These are phyloP conservation scores for Drosophila asahinai DNA, from an alignment of 1,140 invertebrate genomes.

Conservation along the genomic window DNA sequence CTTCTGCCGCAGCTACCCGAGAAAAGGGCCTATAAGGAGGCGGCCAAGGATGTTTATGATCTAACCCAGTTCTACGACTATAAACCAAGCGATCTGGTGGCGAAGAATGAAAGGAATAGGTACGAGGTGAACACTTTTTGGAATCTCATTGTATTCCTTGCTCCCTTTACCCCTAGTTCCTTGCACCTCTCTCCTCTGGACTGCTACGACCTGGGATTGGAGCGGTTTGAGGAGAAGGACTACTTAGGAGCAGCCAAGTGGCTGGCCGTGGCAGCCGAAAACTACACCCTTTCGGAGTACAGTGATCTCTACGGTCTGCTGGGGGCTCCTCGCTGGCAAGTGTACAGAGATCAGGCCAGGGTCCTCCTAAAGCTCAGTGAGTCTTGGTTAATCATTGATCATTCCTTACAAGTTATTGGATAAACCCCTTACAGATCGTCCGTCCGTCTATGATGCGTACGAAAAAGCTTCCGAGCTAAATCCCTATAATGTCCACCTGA, in stretches of 20 bases:
- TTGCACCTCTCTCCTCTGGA: constrained; percentile 42
- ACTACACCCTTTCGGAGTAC: constrained; percentile 24
- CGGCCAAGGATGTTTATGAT: constrained; percentile 13
- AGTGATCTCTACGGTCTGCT: constrained; percentile 22
- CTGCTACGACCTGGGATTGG: constrained; percentile 52
- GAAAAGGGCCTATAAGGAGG: not conserved
- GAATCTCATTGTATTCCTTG: no score
- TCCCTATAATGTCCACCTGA: constrained; percentile 27
- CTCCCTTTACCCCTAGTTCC: not conserved
- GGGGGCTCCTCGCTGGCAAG: constrained; percentile 32
- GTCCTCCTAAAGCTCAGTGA: constrained; percentile 31
- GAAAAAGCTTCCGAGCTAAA: constrained; percentile 1
- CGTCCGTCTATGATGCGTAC: not conserved
- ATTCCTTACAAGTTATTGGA: no score
- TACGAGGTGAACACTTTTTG: not conserved
- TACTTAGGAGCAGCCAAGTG: constrained; percentile 45
- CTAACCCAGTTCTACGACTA: constrained; percentile 45
- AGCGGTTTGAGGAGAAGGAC: constrained; percentile 21
- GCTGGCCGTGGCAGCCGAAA: constrained; percentile 31
- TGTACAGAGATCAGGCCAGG: constrained; percentile 45
- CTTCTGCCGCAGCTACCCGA: constrained; percentile 17
- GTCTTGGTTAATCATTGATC: not conserved
- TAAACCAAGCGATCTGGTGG: constrained; percentile 21
- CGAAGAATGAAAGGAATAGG: constrained; percentile 7
- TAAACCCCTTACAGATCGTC: constrained; percentile 13